Percentiles rank a stretch among this genome's conserved stretches.
These are phyloP conservation scores for Cephus sareptanus DNA, from an alignment of 2,888 invertebrate species.

Conservation along the genomic window DNA sequence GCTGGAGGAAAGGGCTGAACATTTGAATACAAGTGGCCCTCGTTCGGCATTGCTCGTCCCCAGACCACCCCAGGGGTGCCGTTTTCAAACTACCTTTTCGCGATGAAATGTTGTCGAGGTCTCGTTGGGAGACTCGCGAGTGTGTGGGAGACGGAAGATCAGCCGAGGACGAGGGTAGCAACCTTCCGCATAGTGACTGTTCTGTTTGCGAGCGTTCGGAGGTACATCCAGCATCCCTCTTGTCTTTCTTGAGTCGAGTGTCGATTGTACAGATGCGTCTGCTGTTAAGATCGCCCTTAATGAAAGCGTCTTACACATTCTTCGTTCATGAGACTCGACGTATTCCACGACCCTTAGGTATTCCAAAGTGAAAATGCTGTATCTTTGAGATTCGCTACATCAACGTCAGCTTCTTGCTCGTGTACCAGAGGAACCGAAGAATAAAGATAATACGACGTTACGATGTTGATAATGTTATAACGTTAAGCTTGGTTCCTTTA, in stretches of 20 bases:
- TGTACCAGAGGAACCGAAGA: neutral
- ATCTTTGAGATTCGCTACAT: no score
- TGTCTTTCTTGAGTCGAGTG: neutral
- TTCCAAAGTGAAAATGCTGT: neutral
- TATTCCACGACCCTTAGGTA: neutral
- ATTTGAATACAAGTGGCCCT: conserved; percentile 40
- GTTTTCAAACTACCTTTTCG: conserved; percentile 33
- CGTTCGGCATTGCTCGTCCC: conserved; percentile 28
- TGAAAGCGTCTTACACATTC: neutral
- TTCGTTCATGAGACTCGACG: neutral
- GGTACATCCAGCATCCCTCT: neutral
- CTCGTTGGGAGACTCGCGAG: neutral
- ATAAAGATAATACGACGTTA: neutral
- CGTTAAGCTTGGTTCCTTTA: no score
- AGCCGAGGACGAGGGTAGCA: neutral
- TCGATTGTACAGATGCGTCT: neutral
- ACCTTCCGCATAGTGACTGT: neutral
- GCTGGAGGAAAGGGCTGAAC: conserved; percentile 28
- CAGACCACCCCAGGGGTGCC: conserved; percentile 19
- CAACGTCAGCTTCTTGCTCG: neutral
- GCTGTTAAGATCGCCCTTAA: neutral
- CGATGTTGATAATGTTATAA: no score
- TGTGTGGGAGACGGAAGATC: conserved; percentile 3
- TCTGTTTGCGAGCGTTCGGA: neutral
- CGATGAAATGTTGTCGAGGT: conserved; percentile 18